Evolutionary conservation across 2,797 vertebrate genomes (phyloP), one percentile per base, ranked within the genome.

Genomic region (Pogoniulus pusillus): DNA sequence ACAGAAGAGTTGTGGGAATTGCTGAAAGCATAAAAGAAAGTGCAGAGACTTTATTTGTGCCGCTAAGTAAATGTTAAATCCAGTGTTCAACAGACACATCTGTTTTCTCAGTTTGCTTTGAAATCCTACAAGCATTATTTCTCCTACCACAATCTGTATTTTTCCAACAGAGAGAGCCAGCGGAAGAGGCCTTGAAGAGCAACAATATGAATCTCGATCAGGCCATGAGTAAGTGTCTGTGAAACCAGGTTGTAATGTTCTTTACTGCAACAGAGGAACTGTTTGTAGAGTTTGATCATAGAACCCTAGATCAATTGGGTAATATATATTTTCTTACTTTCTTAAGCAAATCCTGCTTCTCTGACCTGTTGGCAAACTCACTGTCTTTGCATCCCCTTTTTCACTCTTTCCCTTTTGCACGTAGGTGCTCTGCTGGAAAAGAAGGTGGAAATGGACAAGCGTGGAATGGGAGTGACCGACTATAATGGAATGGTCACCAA

Each of bases 201-300:
- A 99, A 98, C 98, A 99, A 98, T 96, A 99, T 99, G 99, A 99
- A 99, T 97, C 98, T 99, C 19, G 99, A 99, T 96, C 99, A 99
- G 98, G 99, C 99, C 97, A 99, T 99, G 99, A 99, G 99, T 99
- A 97, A 98, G 99, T 98, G 76, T 78, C 81, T 86, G 37, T 92
- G 37, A 86, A 72, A 69, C 16, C 47, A 49, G 47, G 24, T 49
- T 49, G 47, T 62, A 19, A 7, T 29, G 19, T 23, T 76, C 83
- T 79, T 87, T 51, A 19, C 53, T 69, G 5, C 27, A 17, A 23
- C 58, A 37, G 27, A 49, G 34, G 11, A 37, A 20, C 63, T 32
- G 29, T 51, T 30, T 16, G 9, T 12, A 41, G 66, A 34, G 16
- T 54, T 86, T 49, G 8, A 30, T 76, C 26, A 53, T 26, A 24